Evolutionary conservation across 2,888 invertebrate species (phyloP).

Genomic region (Erynnis tages): DNA sequence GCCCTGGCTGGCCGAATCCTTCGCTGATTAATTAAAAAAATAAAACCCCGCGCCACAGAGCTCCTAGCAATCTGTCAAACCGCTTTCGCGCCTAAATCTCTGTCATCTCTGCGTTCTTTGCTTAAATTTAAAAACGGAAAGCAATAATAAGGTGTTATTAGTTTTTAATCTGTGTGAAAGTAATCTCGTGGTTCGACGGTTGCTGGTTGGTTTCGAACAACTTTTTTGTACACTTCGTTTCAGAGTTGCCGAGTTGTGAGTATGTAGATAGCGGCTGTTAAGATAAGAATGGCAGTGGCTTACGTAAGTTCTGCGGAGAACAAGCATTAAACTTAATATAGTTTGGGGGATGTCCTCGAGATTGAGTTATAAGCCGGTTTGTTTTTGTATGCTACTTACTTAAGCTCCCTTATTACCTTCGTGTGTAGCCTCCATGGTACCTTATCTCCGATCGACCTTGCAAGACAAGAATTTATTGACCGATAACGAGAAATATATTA

Average conservation of each 20-base stretch:
- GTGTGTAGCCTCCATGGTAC: constrained; percentile 10
- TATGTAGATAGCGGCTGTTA: constrained; percentile 56
- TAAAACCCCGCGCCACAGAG: constrained; percentile 36
- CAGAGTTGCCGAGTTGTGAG: constrained; percentile 53
- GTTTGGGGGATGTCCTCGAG: constrained; percentile 29
- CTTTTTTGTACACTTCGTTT: constrained; percentile 37
- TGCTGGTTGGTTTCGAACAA: constrained; percentile 40
- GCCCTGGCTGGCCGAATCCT: constrained; percentile 66
- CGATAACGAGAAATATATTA: constrained; percentile 8
- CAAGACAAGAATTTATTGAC: constrained; percentile 16
- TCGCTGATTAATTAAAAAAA: constrained; percentile 42
- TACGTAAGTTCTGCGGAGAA: constrained; percentile 66
- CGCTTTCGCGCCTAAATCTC: constrained; percentile 57
- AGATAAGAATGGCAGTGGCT: constrained; percentile 54
- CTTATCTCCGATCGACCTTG: constrained; percentile 23
- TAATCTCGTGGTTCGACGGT: constrained; percentile 56
- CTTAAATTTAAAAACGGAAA: constrained; percentile 43
- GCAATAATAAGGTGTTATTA: constrained; percentile 70
- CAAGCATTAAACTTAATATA: constrained; percentile 42
- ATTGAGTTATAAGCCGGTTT: constrained; percentile 14
- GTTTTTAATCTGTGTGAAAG: constrained; percentile 48
- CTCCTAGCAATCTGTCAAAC: constrained; percentile 29
- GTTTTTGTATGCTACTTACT: constrained; percentile 20
- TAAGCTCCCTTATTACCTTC: constrained; percentile 19
- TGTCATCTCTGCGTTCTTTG: constrained; percentile 29